These are phyloP conservation scores for Zaprionus nigranus DNA, from an alignment of 1,140 invertebrate species.

Conservation along the genomic window DNA sequence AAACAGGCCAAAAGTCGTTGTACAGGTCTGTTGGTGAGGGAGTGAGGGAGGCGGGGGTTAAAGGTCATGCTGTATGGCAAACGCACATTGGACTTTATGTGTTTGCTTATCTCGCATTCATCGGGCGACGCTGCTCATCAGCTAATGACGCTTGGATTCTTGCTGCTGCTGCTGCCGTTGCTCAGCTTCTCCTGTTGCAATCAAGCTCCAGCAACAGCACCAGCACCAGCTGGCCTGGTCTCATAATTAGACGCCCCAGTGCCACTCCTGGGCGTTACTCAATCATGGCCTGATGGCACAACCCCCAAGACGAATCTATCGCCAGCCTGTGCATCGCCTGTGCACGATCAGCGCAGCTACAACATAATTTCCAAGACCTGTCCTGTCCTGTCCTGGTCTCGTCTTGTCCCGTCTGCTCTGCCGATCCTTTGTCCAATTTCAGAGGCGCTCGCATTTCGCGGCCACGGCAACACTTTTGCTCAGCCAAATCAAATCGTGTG, in stretches of 20 bases:
- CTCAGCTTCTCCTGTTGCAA: constrained; percentile 15
- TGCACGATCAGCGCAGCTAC: constrained; percentile 64
- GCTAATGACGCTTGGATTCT: constrained; percentile 62
- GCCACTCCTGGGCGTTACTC: constrained; percentile 78
- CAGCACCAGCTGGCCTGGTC: constrained; percentile 20
- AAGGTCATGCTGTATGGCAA: constrained; percentile 37
- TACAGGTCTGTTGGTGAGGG: neutral
- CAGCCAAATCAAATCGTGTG: constrained; percentile 83
- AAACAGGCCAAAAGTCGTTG: constrained; percentile 21
- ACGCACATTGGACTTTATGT: constrained; percentile 59
- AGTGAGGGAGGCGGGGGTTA: neutral
- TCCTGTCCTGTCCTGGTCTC: neutral
- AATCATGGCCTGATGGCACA: constrained; percentile 83
- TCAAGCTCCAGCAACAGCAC: constrained; percentile 11
- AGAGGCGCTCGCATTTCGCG: constrained; percentile 64
- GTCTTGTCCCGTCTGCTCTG: constrained; percentile 17
- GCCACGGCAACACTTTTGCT: constrained; percentile 73
- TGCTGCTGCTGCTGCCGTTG: constrained; percentile 19
- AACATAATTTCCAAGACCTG: constrained; percentile 67
- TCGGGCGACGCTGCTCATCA: constrained; percentile 64
- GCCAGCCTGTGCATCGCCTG: constrained; percentile 28
- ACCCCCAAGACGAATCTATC: constrained; percentile 61
- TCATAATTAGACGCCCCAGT: constrained; percentile 71
- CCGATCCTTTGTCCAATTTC: constrained; percentile 60
- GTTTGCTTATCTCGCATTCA: constrained; percentile 74